Base-by-base conservation (phyloP, 2,888 invertebrate species). In the Entomobrya multifasciata region DNA sequence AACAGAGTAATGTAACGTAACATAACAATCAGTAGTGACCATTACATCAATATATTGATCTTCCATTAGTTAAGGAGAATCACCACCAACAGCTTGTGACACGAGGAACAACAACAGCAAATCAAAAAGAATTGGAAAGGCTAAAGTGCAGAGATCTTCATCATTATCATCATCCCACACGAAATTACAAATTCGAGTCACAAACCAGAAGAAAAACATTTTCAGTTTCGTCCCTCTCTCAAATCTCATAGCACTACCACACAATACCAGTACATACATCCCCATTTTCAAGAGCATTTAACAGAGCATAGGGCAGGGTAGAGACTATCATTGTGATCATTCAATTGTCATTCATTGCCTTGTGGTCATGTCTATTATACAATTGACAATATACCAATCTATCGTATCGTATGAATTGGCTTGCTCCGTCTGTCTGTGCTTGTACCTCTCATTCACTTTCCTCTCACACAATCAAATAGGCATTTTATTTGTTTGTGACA, bases 401-500 rank as follows among this genome's bases (percentile, higher is more conserved):
- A 47, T 15, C n/a, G n/a, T n/a, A n/a, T n/a, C n/a, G n/a, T n/a
- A n/a, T n/a, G n/a, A n/a, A n/a, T n/a, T n/a, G n/a, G n/a, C n/a
- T n/a, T n/a, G n/a, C n/a, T n/a, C n/a, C n/a, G n/a, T n/a, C n/a
- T n/a, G n/a, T 62, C 22, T 67, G 67, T 67, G 41, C 20, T 67
- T 44, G 44, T 44, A 15, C 67, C 67, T 67, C 67, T 44, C 2
- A n/a, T 67, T 67, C 67, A 65, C 41, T 41, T 65, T 67, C 67
- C 47, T 79, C 49, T 77, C 60, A 60, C 52, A 17, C 30, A 76
- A 76, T 2, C n/a, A 77, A 60, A 60, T 47, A 77, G 60, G 44
- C 60, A 41, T 22, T 79, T 77, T 77, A 60, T 60, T 65, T 79
- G 65, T 79, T 79, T 79, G 65, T 36, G 78, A 79, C 65, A 79